These are phyloP conservation scores for Monopterus albus DNA, from an alignment of 2,113 vertebrate genomes.

Conservation along the genomic window DNA sequence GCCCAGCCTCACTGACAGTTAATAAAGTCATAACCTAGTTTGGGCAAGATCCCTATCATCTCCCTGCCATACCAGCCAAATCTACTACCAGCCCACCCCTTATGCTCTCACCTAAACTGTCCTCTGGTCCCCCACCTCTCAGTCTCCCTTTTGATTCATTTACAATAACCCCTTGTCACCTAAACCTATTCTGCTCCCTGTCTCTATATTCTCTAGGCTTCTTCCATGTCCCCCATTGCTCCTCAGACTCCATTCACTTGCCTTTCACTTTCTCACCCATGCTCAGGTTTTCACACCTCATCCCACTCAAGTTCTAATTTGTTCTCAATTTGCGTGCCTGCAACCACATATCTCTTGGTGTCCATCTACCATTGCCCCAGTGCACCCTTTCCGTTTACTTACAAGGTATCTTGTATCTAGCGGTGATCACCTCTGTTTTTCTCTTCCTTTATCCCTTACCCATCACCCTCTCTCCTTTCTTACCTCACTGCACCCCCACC, in stretches of 20 bases:
- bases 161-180: slow-evolving; percentile 44
- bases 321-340: slow-evolving; percentile 47
- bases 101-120: slow-evolving; percentile 32
- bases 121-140: slow-evolving; percentile 30
- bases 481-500: slow-evolving; percentile 16
- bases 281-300: slow-evolving; percentile 17
- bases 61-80: slow-evolving; percentile 53
- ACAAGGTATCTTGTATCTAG: slow-evolving; percentile 22
- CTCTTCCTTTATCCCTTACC: neutral
- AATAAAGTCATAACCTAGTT: slow-evolving; percentile 68
- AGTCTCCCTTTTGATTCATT: slow-evolving; percentile 42
- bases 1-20: slow-evolving; percentile 41
- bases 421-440: slow-evolving; percentile 3
- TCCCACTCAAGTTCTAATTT: slow-evolving; percentile 36
- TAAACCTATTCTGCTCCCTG: slow-evolving; percentile 46
- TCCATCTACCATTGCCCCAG: slow-evolving; percentile 17
- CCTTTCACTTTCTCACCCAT: slow-evolving; percentile 22
- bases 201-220: slow-evolving; percentile 42
- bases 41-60: slow-evolving; percentile 55
- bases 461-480: slow-evolving; percentile 1
- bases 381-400: neutral
- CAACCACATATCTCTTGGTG: slow-evolving; percentile 10
- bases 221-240: slow-evolving; percentile 44
- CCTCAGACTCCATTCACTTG: slow-evolving; percentile 32
- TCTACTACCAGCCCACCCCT: slow-evolving; percentile 22